These are phyloP conservation scores for Mormyrus hasselquistii DNA, from an alignment of 2,797 vertebrate genomes.

Conservation along the genomic window DNA sequence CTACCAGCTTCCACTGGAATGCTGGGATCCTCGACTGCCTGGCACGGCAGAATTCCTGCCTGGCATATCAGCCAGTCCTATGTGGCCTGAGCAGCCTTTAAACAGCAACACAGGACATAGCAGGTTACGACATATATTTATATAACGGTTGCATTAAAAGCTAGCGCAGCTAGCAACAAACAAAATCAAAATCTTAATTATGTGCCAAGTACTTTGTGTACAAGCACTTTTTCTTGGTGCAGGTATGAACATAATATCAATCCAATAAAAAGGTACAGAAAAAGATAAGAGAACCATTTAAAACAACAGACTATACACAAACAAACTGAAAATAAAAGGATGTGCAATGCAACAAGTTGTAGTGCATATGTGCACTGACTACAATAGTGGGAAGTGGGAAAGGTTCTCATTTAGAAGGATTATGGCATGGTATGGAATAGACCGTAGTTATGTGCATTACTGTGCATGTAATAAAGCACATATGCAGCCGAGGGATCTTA, in stretches of 20 bases:
- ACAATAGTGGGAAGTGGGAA: background rate
- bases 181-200: background rate
- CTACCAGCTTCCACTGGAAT: background rate
- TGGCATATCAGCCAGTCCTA: background rate
- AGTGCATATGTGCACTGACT: background rate
- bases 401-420: background rate
- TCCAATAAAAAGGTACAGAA: background rate
- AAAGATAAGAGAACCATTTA: background rate
- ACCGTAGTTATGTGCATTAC: background rate
- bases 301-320: background rate
- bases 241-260: background rate
- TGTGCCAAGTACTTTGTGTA: background rate
- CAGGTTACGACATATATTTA: background rate
- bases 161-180: background rate
- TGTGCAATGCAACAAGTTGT: too few species aligned
- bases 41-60: background rate
- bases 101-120: background rate
- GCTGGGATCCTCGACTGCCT: background rate
- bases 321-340: background rate
- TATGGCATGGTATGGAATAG: background rate
- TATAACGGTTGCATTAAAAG: background rate
- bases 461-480: background rate
- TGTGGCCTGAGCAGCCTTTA: background rate
- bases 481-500: background rate
- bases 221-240: background rate